Base-by-base conservation (phyloP, 2,888 invertebrate species). In the Pseudolycoriella hygida region DNA sequence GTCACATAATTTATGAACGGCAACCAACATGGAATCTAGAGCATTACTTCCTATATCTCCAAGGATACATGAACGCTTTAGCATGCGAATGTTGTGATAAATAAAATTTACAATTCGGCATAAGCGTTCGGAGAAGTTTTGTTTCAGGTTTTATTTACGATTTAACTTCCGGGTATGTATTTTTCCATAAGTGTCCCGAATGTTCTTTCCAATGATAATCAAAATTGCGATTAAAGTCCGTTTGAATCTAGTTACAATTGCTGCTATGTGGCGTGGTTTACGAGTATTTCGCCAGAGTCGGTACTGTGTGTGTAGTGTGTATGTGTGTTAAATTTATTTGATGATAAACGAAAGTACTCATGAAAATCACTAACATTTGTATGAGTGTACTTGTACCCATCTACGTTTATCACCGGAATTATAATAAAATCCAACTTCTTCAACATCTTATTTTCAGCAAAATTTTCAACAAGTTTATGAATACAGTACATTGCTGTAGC, bases 221-320 rank as follows among this genome's bases (percentile, higher is more conserved):
- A 56, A 74, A 80, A 61, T 80, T 80, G 30, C 80, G 64, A 59
- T 80, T 80, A 40, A 71, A 71, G 54, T 80, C 80, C 1, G 70
- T 72, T 19, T 80, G 80, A n/a, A 58, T 53, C 73, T 1, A 48
- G 49, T 4, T 56, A 49, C 30, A 56, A 52, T n/a, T n/a, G n/a
- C n/a, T n/a, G n/a, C n/a, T n/a, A n/a, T 25, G 25, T 25, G 25
- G 12, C 30, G 5, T 0, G 60, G 60, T 1, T 69, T 67, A 3
- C 74, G 66, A 34, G 73, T 76, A 54, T 76, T 75, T 37, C 76
- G 66, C 75, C 75, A 76, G 42, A 69, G 54, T 14, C 69, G 67
- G 52, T 71, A 66, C 73, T 76, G 49, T 25, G 15, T 52, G 52
- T 6, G 17, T 18, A 43, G 30, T 2, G 4, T 17, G 44, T 47